phyloP scores from a whole-genome alignment of 1,140 invertebrate species.

The Nymphalis io region DNA sequence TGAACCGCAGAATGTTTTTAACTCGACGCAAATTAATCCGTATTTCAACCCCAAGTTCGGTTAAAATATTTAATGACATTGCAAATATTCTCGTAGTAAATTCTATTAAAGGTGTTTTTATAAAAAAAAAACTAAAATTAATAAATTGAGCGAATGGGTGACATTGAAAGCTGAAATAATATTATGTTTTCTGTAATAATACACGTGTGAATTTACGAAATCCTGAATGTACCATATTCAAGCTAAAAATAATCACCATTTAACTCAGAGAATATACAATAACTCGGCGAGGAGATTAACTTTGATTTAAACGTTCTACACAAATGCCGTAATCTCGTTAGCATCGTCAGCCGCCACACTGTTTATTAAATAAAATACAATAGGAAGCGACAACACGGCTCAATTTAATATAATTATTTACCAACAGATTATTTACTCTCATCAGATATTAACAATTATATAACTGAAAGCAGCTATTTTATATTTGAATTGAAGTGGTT shows the following conservation, averaged over 20 bases:
- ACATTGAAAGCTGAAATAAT: too few species aligned
- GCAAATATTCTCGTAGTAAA: constrained; percentile 1
- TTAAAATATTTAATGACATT: constrained; percentile 10
- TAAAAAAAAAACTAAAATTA: too few species aligned
- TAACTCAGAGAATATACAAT: constrained; percentile 18
- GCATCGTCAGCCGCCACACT: constrained; percentile 22
- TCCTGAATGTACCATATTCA: not conserved
- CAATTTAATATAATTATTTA: constrained; percentile 13
- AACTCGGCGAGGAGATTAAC: constrained; percentile 5
- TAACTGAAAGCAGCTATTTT: too few species aligned
- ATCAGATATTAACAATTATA: not conserved
- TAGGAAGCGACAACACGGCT: constrained; percentile 14
- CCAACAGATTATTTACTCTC: not conserved
- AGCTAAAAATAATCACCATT: constrained; percentile 1
- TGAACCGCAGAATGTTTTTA: constrained; percentile 13
- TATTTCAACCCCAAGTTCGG: constrained; percentile 1
- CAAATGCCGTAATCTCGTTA: constrained; percentile 27
- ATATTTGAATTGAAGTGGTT: too few species aligned
- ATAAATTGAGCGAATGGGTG: too few species aligned
- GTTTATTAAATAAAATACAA: constrained; percentile 29
- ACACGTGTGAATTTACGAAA: not conserved
- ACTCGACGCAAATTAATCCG: constrained; percentile 11
- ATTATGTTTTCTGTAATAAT: not conserved
- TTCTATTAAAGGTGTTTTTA: constrained; percentile 2
- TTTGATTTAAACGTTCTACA: constrained; percentile 21